Evolutionary conservation across 2,113 vertebrate genomes (phyloP).

Genomic region (Myocastor coypus): DNA sequence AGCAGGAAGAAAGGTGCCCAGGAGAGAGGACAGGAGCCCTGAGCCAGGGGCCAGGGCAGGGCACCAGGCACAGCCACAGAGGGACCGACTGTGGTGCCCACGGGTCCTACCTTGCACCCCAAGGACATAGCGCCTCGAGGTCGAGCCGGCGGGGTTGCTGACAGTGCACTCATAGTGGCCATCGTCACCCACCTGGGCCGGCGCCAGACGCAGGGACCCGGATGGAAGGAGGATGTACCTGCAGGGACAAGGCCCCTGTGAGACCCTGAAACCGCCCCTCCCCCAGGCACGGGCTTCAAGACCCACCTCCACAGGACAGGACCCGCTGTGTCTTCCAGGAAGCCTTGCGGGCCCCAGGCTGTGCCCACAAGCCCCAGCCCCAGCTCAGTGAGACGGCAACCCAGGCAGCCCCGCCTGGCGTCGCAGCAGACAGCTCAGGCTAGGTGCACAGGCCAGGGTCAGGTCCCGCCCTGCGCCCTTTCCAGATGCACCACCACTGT

Average conservation of each 20-base stretch:
- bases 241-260: not conserved
- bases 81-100: not conserved
- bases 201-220: slow-evolving; percentile 91
- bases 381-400: not conserved
- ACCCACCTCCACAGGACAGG: not conserved
- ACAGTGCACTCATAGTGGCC: slow-evolving; percentile 93
- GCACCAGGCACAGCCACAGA: rapidly evolving
- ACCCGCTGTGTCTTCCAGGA: not conserved
- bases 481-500: no score
- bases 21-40: no score
- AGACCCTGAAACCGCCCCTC: not conserved
- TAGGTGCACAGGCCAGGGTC: not conserved
- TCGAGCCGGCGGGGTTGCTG: slow-evolving; percentile 89
- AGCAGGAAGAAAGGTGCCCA: not conserved
- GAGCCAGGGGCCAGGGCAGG: not conserved
- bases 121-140: slow-evolving; percentile 89
- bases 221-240: slow-evolving; percentile 90
- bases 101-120: slow-evolving; percentile 89
- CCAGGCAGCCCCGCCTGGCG: not conserved
- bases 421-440: not conserved
- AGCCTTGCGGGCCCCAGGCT: not conserved
- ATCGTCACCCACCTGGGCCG: slow-evolving; percentile 88
- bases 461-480: not conserved
- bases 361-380: not conserved
- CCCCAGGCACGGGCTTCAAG: not conserved